Base-by-base conservation (phyloP, 2,797 vertebrate genomes). In the Pelodytes ibericus region DNA sequence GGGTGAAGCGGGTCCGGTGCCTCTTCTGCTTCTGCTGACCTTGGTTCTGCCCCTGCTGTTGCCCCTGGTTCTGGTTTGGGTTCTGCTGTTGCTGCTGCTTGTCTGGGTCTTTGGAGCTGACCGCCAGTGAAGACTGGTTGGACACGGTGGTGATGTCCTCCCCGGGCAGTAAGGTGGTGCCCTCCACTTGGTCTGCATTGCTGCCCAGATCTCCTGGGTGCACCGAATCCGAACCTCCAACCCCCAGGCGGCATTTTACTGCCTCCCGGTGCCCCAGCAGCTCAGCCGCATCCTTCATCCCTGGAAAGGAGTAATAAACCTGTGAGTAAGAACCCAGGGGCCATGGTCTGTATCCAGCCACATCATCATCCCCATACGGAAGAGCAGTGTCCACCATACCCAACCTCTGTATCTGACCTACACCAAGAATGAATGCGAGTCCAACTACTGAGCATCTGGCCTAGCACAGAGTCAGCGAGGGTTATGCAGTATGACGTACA, bases 1-100 rank as follows among this genome's bases (percentile, higher is more conserved):
- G 97, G 0, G 97, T 99, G 90, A 99, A 99, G 83, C 97, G 96
- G 82, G 97, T 99, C 86, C 97, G 91, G 90, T 99, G 97, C 77
- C 96, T 91, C 88, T 99, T 99, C 92, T 99, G 97, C 87, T 99
- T 99, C 91, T 98, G 96, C 77, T 97, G 96, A 80, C 90, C 94
- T 84, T 92, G 91, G 84, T 92, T 91, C 84, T 91, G 90, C 33
- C 92, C 79, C 41, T 90, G 81, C 88, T 95, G 95, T 77, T 16
- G 11, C 89, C 86, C 72, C 94, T 93, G 84, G 92, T n/a, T 94
- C 86, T 96, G 96, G 83, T 88, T 89, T 8, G 89, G 89, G 27
- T 89, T 90, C 68, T 88, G 88, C 22, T 82, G 78, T 79, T 91
- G 90, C 56, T 92, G 92, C 87, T 96, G 96, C 86, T 98, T 98